A percentile compares a stretch with the other conserved stretches of the same genome.
Conservation (phyloP, 2,888 invertebrate species). For the Dicranocentrus wangi region DNA sequence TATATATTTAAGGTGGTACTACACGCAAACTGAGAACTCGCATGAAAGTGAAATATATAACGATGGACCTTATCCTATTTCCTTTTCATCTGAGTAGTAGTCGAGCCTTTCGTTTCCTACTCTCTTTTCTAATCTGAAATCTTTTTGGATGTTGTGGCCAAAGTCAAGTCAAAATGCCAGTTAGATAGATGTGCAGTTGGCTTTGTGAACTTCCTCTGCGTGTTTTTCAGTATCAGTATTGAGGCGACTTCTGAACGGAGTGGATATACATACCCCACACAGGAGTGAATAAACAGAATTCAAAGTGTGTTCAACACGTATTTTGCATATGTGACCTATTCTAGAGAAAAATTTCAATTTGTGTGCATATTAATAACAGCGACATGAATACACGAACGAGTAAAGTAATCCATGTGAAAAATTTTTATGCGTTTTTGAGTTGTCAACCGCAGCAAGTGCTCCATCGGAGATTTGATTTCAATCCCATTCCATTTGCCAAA, state of each 20-base stretch:
- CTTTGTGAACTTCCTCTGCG: not conserved
- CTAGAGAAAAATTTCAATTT: no score
- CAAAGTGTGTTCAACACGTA: no score
- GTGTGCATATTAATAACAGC: no score
- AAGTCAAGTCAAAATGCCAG: slow-evolving; percentile 6
- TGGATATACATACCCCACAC: not conserved
- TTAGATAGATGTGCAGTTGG: not conserved
- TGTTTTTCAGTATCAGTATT: slow-evolving; percentile 30
- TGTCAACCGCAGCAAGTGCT: slow-evolving; percentile 19
- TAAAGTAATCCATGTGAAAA: not conserved
- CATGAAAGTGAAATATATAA: not conserved
- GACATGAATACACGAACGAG: no score
- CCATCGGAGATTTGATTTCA: slow-evolving; percentile 7
- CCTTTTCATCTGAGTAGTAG: not conserved
- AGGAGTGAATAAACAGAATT: not conserved
- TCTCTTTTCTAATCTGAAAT: slow-evolving; percentile 3
- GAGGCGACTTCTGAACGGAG: slow-evolving; percentile 11
- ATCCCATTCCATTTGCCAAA: slow-evolving; percentile 16
- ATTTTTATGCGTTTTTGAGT: slow-evolving; percentile 7
- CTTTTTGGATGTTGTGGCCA: slow-evolving; percentile 3
- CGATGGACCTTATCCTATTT: not conserved
- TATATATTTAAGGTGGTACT: slow-evolving; percentile 5
- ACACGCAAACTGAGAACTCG: not conserved
- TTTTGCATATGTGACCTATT: no score
- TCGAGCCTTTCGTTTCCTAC: not conserved